Evolutionary conservation across 2,797 vertebrate species (phyloP), one percentile per base, ranked within the genome.

Genomic region (Tadarida brasiliensis): DNA sequence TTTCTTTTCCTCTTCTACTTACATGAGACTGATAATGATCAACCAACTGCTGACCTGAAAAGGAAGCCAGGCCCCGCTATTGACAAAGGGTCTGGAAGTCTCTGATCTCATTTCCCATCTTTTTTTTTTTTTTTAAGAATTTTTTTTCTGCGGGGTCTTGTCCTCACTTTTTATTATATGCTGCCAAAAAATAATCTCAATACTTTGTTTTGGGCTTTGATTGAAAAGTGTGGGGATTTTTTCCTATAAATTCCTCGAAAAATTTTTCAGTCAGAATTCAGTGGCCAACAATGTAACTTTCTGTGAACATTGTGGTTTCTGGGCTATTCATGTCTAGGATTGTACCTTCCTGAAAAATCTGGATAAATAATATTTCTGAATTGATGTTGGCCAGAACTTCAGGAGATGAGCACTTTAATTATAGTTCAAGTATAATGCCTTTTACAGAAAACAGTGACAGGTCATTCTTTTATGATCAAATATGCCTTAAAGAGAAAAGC

Each of bases 11-110:
- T 98, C 97, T 98, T 87, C 16, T 95, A 87, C 97, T 98, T 98
- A 96, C 95, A 96, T 97, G 98, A 97, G 94, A 93, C 96, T 96
- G 98, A 99, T 99, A 98, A 88, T 93, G 92, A 98, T 99, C 98
- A 98, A 44, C 96, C 94, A 98, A 97, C 33, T 97, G 96, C 97
- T 97, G 96, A 94, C 98, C 95, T 96, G 81, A 91, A 97, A 98
- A 99, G 98, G 99, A 99, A 99, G 92, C 95, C 93, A 97, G 98
- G 97, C 97, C 96, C 91, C 73, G 6, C 73, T 97, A 76, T 93
- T 98, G 98, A 98, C 96, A 98, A 97, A 98, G 90, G 87, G 86
- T 35, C 94, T 96, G 96, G 96, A 94, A 97, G 56, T 94, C 92
- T 47, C 95, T 95, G 94, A 93, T 95, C 97, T 97, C 97, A 94